A percentile compares a stretch with the other conserved stretches of the same genome.
Evolutionary conservation across 2,888 invertebrate genomes (phyloP).

Genomic region (Elegia similella): DNA sequence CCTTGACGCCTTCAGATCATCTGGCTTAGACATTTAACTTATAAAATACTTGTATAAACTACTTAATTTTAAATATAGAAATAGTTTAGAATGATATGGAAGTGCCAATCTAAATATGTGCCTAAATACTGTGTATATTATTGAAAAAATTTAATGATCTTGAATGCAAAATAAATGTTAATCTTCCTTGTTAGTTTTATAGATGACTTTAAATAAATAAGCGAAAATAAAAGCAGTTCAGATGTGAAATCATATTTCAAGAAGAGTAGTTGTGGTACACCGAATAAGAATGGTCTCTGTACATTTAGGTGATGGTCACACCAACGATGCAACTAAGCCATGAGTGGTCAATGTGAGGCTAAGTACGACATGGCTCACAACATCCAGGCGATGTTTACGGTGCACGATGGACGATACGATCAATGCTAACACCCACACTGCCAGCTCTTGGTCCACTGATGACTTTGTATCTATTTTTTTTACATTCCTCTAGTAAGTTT

Average conservation of each 20-base stretch:
- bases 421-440: slow-evolving; percentile 54
- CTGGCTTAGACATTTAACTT: slow-evolving; percentile 21
- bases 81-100: slow-evolving; percentile 40
- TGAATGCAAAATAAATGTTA: slow-evolving; percentile 59
- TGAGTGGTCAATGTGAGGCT: slow-evolving; percentile 68
- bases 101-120: slow-evolving; percentile 56
- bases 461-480: not conserved
- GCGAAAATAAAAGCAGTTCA: slow-evolving; percentile 53
- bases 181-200: slow-evolving; percentile 56
- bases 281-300: slow-evolving; percentile 48
- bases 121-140: slow-evolving; percentile 49
- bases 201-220: slow-evolving; percentile 50
- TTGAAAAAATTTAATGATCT: slow-evolving; percentile 45
- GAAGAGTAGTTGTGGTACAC: slow-evolving; percentile 53
- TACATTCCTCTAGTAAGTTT: not conserved
- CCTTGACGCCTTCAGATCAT: slow-evolving; percentile 57
- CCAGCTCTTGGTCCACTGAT: slow-evolving; percentile 48
- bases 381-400: slow-evolving; percentile 62
- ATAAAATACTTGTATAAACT: not conserved
- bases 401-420: slow-evolving; percentile 51
- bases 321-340: slow-evolving; percentile 77
- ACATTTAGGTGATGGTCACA: slow-evolving; percentile 45
- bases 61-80: slow-evolving; percentile 6
- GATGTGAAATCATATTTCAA: slow-evolving; percentile 61
- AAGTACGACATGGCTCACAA: slow-evolving; percentile 67